Percentiles rank a stretch among this genome's conserved stretches.
Evolutionary conservation across 2,113 vertebrate species (phyloP).

Genomic region (Ifrita kowaldi): DNA sequence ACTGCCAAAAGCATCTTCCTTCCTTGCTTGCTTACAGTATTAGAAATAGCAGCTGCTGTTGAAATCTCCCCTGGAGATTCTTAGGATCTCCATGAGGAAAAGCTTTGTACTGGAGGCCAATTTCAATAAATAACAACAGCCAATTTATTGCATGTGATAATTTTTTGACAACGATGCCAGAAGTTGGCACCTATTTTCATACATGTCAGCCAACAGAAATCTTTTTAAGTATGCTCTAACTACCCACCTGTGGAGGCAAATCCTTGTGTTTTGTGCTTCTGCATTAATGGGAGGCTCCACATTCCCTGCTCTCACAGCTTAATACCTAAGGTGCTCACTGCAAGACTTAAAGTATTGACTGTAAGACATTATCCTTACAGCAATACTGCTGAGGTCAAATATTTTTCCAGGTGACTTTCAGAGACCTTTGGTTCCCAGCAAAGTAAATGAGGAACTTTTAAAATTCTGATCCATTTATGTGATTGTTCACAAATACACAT

Average conservation of each 20-base stretch:
- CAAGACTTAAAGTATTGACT: background rate
- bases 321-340: background rate
- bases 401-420: background rate
- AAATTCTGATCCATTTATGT: background rate
- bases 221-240: background rate
- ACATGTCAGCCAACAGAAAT: background rate
- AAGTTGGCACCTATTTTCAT: background rate
- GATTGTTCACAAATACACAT: background rate
- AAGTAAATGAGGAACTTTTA: background rate
- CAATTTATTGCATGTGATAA: background rate
- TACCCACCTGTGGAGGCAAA: background rate
- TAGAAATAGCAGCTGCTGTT: conserved; percentile 60
- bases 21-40: conserved; percentile 38
- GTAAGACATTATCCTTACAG: background rate
- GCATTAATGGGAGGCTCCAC: background rate
- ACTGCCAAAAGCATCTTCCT: conserved; percentile 54
- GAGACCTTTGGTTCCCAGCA: background rate
- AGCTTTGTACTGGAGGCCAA: background rate
- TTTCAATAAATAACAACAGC: background rate
- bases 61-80: conserved; percentile 60
- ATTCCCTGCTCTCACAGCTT: background rate
- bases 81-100: conserved; percentile 3
- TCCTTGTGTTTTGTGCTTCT: background rate
- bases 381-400: background rate
- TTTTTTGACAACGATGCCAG: background rate